These are phyloP conservation scores for Ameiurus melas DNA, from an alignment of 2,113 vertebrate species.

Conservation along the genomic window DNA sequence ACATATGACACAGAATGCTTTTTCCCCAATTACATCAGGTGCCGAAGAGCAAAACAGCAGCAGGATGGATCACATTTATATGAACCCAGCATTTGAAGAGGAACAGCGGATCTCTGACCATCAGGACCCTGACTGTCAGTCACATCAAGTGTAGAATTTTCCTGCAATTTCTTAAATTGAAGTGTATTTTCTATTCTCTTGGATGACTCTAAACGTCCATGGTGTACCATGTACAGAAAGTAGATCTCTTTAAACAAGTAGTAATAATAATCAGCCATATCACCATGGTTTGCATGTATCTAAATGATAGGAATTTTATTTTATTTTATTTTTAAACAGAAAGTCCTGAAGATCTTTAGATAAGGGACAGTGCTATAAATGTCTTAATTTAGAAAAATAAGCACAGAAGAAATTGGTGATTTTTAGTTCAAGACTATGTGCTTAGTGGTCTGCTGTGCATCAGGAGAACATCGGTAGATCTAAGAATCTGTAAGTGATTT, in stretches of 20 bases:
- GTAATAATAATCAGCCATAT: neutral
- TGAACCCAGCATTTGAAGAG: conserved; percentile 86
- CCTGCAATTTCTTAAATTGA: neutral
- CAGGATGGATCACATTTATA: conserved; percentile 70
- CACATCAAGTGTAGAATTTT: neutral
- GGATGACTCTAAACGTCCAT: neutral
- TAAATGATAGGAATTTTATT: neutral
- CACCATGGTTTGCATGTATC: neutral
- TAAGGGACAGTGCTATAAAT: neutral
- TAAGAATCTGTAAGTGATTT: neutral
- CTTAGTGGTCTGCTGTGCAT: neutral
- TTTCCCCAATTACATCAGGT: conserved; percentile 26
- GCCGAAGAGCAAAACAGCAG: conserved; percentile 66
- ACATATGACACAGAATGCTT: neutral
- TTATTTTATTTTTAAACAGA: too few species aligned
- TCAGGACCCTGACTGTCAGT: neutral
- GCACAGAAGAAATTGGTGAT: neutral
- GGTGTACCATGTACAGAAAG: neutral
- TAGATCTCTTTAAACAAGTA: neutral
- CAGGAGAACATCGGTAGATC: neutral
- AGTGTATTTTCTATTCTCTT: neutral
- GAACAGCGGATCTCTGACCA: conserved; percentile 57
- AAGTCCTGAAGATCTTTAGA: neutral
- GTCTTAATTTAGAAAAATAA: neutral
- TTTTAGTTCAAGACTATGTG: neutral